Evolutionary conservation across 2,113 vertebrate species (phyloP), one percentile per base, ranked within the genome.

Genomic region (Leiothrix lutea): DNA sequence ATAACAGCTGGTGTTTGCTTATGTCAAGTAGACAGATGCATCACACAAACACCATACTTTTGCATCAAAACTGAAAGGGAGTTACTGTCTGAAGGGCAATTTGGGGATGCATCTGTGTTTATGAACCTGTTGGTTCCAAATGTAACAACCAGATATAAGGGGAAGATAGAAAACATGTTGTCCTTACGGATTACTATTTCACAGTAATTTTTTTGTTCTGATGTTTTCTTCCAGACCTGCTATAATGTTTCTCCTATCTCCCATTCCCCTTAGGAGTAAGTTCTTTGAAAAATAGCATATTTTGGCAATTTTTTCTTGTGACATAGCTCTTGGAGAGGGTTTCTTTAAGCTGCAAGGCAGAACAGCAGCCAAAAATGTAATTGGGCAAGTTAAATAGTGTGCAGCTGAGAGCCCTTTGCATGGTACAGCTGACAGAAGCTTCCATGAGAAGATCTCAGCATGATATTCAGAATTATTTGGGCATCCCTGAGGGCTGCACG

Each of bases 1-100:
- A 50, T 91, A 84, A 65, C 92, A 93, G 79, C 83, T 96, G 84
- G 26, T 82, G 91, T 88, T 93, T 82, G 60, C 54, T 86, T 90
- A 86, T 85, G 31, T 81, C 67, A 83, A 64, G 72, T 64, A 80
- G 70, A 88, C 54, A 82, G 20, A 85, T 36, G 66, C 14, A 58
- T 45, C 42, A 64, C 38, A 92, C 80, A 84, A 92, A 92, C 91
- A 91, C 51, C 24, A 7, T 90, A 45, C 33, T 92, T 87, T 62
- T 33, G 60, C 67, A 80, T 83, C 64, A 86, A 51, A 96, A 90
- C 64, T 73, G 64, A 47, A 85, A 86, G 56, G 21, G 42, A 84
- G 9, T 78, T 78, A 42, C 51, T 78, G 17, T 74, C 35, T 81
- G 51, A 88, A 92, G 86, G 42, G 38, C 28, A 60, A 11, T 88